phyloP scores from a whole-genome alignment of 2,113 vertebrate genomes.

The Melanerpes formicivorus region DNA sequence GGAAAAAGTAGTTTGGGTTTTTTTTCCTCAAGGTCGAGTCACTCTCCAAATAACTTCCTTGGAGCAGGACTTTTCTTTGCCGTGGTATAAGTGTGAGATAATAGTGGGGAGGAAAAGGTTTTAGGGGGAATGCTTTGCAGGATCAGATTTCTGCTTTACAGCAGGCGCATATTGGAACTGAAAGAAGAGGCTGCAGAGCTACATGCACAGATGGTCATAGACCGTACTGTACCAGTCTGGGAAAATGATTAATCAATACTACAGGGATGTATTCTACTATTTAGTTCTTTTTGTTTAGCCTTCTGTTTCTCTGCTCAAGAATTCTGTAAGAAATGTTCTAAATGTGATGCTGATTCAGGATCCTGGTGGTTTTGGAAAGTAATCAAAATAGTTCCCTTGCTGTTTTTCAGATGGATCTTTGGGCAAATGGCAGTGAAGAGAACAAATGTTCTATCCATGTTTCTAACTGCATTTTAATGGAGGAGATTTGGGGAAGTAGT shows the following conservation, averaged over 20 bases:
- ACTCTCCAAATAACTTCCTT: not conserved
- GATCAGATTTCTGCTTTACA: not conserved
- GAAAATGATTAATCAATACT: conserved; percentile 62
- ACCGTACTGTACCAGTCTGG: conserved; percentile 11
- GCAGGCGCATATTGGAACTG: not conserved
- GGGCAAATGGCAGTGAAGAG: conserved; percentile 38
- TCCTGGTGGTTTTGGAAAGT: not conserved
- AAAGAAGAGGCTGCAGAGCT: conserved; percentile 20
- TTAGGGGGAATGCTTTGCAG: not conserved
- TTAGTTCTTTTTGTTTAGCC: conserved; percentile 36
- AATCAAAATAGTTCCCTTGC: not conserved
- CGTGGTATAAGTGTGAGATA: not conserved
- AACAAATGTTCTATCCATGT: conserved; percentile 12
- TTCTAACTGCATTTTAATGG: conserved; percentile 11
- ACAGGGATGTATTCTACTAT: conserved; percentile 21
- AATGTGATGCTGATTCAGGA: conserved; percentile 40
- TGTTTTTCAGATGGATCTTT: not conserved
- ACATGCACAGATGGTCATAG: conserved; percentile 32
- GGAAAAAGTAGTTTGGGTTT: not conserved
- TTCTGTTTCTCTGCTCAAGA: conserved; percentile 47
- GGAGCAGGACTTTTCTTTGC: not conserved
- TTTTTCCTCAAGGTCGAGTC: not conserved
- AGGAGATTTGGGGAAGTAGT: not conserved
- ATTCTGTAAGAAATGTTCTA: conserved; percentile 40
- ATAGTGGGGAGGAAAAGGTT: not conserved